phyloP scores from a whole-genome alignment of 2,888 invertebrate genomes.

The Panopea generosa region DNA sequence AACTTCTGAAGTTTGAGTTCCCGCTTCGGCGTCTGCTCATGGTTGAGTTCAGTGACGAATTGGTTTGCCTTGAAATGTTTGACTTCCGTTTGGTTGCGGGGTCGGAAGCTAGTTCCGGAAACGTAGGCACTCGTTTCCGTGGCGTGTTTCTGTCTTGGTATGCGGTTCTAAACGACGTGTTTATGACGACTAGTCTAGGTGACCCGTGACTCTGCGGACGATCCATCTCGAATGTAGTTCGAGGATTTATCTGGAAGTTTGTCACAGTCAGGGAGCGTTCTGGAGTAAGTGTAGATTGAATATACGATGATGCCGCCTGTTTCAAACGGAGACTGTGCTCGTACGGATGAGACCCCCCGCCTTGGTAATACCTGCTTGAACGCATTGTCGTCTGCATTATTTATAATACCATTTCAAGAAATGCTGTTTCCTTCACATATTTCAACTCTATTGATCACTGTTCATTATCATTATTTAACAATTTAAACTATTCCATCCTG shows the following conservation, averaged over 20 bases:
- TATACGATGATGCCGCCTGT: slow-evolving; percentile 29
- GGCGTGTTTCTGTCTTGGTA: slow-evolving; percentile 29
- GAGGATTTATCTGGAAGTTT: slow-evolving; percentile 50
- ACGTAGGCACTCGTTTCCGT: slow-evolving; percentile 47
- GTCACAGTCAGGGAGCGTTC: slow-evolving; percentile 56
- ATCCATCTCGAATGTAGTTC: slow-evolving; percentile 61
- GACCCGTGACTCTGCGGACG: slow-evolving; percentile 50
- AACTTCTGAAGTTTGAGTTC: slow-evolving; percentile 16
- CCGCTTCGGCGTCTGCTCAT: slow-evolving; percentile 27
- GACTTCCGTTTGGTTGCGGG: slow-evolving; percentile 16
- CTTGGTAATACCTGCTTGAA: slow-evolving; percentile 30
- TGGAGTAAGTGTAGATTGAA: slow-evolving; percentile 24
- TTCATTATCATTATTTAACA: too few species aligned
- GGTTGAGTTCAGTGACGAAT: slow-evolving; percentile 26
- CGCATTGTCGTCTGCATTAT: slow-evolving; percentile 11
- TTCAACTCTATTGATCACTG: too few species aligned
- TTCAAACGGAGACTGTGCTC: slow-evolving; percentile 49
- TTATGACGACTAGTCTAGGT: slow-evolving; percentile 51
- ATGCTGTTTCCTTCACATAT: too few species aligned
- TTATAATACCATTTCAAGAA: too few species aligned
- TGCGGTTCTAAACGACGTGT: slow-evolving; percentile 53
- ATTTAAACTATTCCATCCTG: too few species aligned
- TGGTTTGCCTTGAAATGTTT: slow-evolving; percentile 36
- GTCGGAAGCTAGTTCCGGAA: slow-evolving; percentile 55
- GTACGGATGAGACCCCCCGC: slow-evolving; percentile 40